Evolutionary conservation across 53 echinoderm and acorn worm species (phyloP), one percentile per base, ranked within the genome.

Genomic region (Paracentrotus lividus): DNA sequence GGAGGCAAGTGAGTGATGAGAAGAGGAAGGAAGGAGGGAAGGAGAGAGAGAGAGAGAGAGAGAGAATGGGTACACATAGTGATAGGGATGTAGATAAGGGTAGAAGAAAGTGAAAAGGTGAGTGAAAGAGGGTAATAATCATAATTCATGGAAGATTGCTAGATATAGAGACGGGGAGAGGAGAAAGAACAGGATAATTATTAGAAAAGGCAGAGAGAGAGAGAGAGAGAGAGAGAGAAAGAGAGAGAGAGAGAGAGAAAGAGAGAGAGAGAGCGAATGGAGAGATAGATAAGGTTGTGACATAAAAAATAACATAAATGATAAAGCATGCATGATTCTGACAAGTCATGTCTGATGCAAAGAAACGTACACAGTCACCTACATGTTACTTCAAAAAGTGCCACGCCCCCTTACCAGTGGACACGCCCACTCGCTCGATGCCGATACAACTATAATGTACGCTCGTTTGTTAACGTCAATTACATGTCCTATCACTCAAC

Each of bases 341-440:
- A 34, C 1, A 27, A 33, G 59, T n/a, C 23, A 24, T 59, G 4
- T 3, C 59, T 8, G 23, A 1, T 59, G 59, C 23, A n/a, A 59
- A 59, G 4, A 23, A 59, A 59, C 59, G 59, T n/a, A 59, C 21
- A 69, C 34, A 69, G 4, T 64, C 64, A 20, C 64, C 4, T 20
- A 42, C 15, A 42, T 65, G 65, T n/a, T n/a, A n/a, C 67, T 9
- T 2, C 64, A n/a, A 5, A n/a, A 23, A 4, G 47, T 81, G 72
- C 72, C 72, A 72, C 72, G 72, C 72, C 72, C 72, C 72, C 72
- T 72, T 3, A 4, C 4, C 21, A 72, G 18, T 6, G 47, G 81
- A 81, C 81, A 81, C 81, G 49, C 81, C 81, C 81, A 81, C 81
- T 47, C 27, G 81, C 24, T 13, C 47, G n/a, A 45, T 76, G 38